Conservation (phyloP, 1,140 invertebrate genomes). For the Solenopsis fugax region DNA sequence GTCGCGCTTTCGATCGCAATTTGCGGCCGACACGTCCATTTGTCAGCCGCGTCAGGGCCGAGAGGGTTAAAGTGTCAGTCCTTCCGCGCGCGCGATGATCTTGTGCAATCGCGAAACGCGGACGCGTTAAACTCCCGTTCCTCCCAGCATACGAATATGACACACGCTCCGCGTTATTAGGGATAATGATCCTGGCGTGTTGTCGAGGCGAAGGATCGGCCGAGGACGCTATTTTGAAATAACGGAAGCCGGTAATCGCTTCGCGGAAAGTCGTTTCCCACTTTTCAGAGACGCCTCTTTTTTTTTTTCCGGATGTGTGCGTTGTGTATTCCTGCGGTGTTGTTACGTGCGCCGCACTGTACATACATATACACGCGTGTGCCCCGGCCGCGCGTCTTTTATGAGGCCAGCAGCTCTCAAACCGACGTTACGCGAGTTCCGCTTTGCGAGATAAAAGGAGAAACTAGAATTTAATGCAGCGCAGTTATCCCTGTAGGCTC, state of each 20-base stretch:
- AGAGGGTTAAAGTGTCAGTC: slow-evolving; percentile 50
- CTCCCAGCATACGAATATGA: slow-evolving; percentile 25
- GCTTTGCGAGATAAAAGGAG: slow-evolving; percentile 17
- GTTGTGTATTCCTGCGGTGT: background rate
- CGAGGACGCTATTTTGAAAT: slow-evolving; percentile 70
- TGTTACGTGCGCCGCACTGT: too few relatives aligned
- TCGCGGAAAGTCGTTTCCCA: slow-evolving; percentile 79
- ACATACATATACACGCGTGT: background rate
- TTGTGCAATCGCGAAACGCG: slow-evolving; percentile 39
- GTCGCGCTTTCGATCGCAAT: slow-evolving; percentile 38
- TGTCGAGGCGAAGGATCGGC: slow-evolving; percentile 35
- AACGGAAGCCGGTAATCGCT: slow-evolving; percentile 79
- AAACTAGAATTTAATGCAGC: slow-evolving; percentile 31
- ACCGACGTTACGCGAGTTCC: slow-evolving; percentile 27
- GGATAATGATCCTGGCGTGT: slow-evolving; percentile 72
- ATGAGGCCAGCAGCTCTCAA: slow-evolving; percentile 45
- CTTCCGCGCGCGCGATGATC: slow-evolving; percentile 18
- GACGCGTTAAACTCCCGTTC: background rate
- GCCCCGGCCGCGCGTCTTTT: slow-evolving; percentile 9
- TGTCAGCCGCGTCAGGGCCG: slow-evolving; percentile 35
- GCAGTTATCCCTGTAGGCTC: background rate
- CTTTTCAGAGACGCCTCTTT: slow-evolving; percentile 62
- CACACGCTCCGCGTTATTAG: slow-evolving; percentile 51
- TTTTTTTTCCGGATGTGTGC: background rate
- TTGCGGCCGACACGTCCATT: slow-evolving; percentile 30